Base-by-base conservation (phyloP, 2,888 invertebrate genomes). In the Biston stratarius region DNA sequence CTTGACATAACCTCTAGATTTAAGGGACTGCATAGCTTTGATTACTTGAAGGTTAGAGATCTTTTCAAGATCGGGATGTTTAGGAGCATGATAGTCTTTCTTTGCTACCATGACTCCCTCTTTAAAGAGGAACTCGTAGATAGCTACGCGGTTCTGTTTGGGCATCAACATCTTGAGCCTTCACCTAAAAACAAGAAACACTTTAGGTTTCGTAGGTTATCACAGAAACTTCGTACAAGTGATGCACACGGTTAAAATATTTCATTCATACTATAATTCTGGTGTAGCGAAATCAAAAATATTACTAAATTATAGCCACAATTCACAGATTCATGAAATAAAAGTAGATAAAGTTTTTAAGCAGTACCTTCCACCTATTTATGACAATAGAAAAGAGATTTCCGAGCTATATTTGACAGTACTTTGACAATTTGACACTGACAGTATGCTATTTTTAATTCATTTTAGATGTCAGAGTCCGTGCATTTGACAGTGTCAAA, bases 81-180 rank as follows among this genome's bases (percentile, higher is more conserved):
- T 98, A n/a, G 99, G 97, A 61, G 98, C 97, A 95, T 99, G 98
- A 92, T 98, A 98, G 94, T 99, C 99, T 88, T 99, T 99, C 92
- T 99, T 99, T 10, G 99, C 99, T 82, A 99, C 99, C 96, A 99
- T 97, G 73, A 99, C 99, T 90, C 99, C 99, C 94, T 99, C 99
- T 90, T 99, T 99, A 92, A 99, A 99, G 81, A 99, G 96, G 95
- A 98, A 98, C 91, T 99, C 99, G 94, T 98, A 99, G 90, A 99
- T 99, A 81, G 97, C 95, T 79, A 98, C 97, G 87, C 99, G 97
- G 92, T 99, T 98, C 95, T 98, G 97, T 95, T 99, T 99, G 84
- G 99, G 99, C 99, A 99, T 99, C 98, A 99, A 99, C 99, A 99
- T 99, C 93, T 97, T 98, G 92, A 87, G 78, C 81, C 83, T 81